Conservation (phyloP, 2,113 vertebrate species). For the Hyperopisus bebe region DNA sequence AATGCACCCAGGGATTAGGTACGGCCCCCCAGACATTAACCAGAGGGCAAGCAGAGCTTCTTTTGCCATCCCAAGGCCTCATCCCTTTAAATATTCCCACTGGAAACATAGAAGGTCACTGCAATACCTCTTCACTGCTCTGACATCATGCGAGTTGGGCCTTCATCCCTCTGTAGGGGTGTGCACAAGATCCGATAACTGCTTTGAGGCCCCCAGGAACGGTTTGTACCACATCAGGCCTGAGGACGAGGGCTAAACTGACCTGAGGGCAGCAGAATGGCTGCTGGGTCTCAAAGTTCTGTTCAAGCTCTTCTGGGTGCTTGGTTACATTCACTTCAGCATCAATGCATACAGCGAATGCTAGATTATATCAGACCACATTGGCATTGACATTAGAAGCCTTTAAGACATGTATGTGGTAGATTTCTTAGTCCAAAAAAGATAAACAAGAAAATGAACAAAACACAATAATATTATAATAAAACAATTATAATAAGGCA, state of each 20-base stretch:
- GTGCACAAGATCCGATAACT: conserved; percentile 48
- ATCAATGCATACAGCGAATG: background rate
- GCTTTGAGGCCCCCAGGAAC: conserved; percentile 50
- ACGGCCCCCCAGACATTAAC: conserved; percentile 59
- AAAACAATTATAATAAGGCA: background rate
- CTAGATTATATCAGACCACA: background rate
- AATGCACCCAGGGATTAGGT: conserved; percentile 60
- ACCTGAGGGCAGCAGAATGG: background rate
- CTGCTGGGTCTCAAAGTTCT: background rate
- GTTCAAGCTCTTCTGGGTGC: background rate
- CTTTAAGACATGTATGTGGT: background rate
- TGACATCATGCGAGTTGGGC: conserved; percentile 50
- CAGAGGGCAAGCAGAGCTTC: conserved; percentile 54
- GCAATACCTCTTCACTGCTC: conserved; percentile 55
- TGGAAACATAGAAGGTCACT: conserved; percentile 59
- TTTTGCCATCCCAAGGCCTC: conserved; percentile 41
- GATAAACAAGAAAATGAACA: background rate
- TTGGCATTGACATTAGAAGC: background rate
- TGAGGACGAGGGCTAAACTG: background rate
- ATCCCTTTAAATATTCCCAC: conserved; percentile 45
- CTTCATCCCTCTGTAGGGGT: conserved; percentile 24
- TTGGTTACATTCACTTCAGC: background rate
- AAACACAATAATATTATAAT: background rate
- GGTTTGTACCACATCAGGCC: background rate
- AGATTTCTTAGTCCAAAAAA: background rate